Conservation (phyloP, 1,140 invertebrate species). For the Nebria ingens region DNA sequence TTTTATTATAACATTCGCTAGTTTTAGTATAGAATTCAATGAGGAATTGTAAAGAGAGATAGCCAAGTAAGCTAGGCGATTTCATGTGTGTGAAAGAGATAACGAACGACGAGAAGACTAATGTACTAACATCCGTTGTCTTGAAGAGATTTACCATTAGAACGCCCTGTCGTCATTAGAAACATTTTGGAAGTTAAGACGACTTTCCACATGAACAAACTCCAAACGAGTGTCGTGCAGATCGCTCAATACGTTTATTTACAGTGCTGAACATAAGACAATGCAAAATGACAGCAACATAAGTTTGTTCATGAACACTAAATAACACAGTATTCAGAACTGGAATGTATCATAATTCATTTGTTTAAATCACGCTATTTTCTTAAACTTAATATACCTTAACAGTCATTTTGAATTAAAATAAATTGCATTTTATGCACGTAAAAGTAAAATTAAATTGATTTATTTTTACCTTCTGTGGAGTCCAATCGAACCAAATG, state of each 20-base stretch:
- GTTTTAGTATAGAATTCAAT: background rate
- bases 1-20: background rate
- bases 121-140: background rate
- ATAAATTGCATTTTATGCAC: too few relatives aligned
- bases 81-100: background rate
- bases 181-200: background rate
- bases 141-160: background rate
- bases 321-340: too few relatives aligned
- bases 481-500: too few relatives aligned
- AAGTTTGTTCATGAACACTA: too few relatives aligned
- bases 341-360: too few relatives aligned
- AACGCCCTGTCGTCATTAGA: background rate
- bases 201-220: background rate
- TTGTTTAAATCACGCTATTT: too few relatives aligned
- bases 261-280: background rate
- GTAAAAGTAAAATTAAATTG: too few relatives aligned
- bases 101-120: background rate
- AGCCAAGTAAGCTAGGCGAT: background rate
- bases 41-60: background rate
- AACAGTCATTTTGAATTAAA: too few relatives aligned
- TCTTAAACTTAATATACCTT: too few relatives aligned
- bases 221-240: background rate
- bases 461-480: too few relatives aligned
- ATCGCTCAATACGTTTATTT: background rate
- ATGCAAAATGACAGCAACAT: too few relatives aligned